phyloP scores from a whole-genome alignment of 2,113 vertebrate genomes.

The Ornithorhynchus anatinus region DNA sequence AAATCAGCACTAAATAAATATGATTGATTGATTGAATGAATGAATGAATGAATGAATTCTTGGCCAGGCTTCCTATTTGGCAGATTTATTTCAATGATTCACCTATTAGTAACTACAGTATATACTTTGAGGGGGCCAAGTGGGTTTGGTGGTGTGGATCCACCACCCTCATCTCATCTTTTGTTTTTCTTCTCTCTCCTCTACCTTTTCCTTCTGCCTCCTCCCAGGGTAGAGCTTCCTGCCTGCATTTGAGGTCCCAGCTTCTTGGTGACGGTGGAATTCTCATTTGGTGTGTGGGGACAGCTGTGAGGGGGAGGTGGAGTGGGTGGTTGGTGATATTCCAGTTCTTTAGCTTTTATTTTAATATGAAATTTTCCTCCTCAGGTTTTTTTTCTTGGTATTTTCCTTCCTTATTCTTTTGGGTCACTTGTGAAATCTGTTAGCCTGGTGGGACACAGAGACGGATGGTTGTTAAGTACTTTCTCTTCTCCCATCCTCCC shows the following conservation, averaged over 20 bases:
- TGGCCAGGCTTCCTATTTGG: conserved; percentile 25
- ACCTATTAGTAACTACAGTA: conserved; percentile 38
- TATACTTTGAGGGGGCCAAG: conserved; percentile 33
- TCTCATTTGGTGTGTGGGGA: conserved; percentile 47
- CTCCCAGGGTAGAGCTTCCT: conserved; percentile 19
- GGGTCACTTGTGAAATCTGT: conserved; percentile 1
- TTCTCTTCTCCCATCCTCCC: too few relatives aligned
- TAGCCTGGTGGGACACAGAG: conserved; percentile 10
- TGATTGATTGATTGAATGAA: too few relatives aligned
- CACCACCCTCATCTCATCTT: background rate
- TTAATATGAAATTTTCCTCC: conserved; percentile 41
- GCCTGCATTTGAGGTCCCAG: conserved; percentile 3
- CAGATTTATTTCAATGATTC: conserved; percentile 37
- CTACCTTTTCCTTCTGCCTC: background rate
- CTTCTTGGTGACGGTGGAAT: conserved; percentile 46
- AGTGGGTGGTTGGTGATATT: conserved; percentile 37
- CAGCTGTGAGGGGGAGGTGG: conserved; percentile 45
- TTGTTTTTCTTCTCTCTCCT: background rate
- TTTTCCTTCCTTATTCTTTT: conserved; percentile 20
- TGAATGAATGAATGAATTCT: too few relatives aligned
- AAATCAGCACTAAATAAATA: too few relatives aligned
- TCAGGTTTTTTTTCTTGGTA: conserved; percentile 40
- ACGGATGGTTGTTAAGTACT: too few relatives aligned
- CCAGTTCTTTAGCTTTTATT: conserved; percentile 50
- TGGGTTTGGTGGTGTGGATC: conserved; percentile 15